A percentile compares a stretch with the other conserved stretches of the same genome.
Conservation (phyloP, 35 echinoderm and acorn worm species). For the Amphiura filiformis region DNA sequence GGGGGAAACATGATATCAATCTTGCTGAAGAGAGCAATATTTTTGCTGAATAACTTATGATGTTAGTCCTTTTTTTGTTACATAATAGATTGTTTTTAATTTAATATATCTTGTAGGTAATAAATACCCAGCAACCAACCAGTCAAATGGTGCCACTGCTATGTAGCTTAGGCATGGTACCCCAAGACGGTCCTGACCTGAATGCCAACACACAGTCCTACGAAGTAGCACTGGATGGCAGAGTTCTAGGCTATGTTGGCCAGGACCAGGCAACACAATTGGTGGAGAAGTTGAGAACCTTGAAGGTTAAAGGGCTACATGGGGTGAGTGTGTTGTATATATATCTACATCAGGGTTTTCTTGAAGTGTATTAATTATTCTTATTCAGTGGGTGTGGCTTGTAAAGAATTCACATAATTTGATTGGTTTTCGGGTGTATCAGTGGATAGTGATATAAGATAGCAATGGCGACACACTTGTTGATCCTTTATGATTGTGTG, state of each 20-base stretch:
- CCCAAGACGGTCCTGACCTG: conserved; percentile 59
- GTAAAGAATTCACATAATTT: too few species aligned
- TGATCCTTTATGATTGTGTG: too few species aligned
- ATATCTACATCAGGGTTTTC: too few species aligned
- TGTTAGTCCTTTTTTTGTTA: too few species aligned
- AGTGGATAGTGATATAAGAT: too few species aligned
- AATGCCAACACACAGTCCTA: conserved; percentile 30
- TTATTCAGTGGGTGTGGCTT: too few species aligned
- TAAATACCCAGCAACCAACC: conserved; percentile 58
- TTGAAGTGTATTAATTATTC: too few species aligned
- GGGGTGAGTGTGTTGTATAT: conserved; percentile 43
- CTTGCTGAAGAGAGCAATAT: too few species aligned
- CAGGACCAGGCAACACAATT: conserved; percentile 53
- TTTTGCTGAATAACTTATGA: too few species aligned
- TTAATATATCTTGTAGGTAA: conserved; percentile 40
- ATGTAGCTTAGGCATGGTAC: conserved; percentile 64
- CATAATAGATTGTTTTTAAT: background rate
- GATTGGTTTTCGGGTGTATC: too few species aligned
- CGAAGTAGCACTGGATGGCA: conserved; percentile 81
- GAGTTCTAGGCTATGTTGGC: conserved; percentile 63
- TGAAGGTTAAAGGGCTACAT: conserved; percentile 72
- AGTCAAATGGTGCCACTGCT: conserved; percentile 32
- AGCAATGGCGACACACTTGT: too few species aligned
- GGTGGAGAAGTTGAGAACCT: conserved; percentile 40
- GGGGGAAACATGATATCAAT: too few species aligned